Conservation (phyloP, 2,888 invertebrate species). For the Caenorhabditis auriculariae region DNA sequence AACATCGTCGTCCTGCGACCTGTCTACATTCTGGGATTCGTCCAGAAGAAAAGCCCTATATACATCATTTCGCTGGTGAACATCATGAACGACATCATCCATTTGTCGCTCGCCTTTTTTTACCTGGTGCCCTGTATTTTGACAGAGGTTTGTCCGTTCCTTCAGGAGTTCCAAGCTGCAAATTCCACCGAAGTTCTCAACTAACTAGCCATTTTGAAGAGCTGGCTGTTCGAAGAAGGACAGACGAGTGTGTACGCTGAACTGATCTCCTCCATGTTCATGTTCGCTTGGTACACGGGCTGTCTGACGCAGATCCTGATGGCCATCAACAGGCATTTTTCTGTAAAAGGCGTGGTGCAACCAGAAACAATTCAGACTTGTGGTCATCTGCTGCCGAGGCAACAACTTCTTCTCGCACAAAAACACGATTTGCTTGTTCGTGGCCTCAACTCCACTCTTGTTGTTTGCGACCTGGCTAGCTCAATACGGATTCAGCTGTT, state of each 20-base stretch:
- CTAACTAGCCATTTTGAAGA: constrained; percentile 6
- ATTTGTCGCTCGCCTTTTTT: constrained; percentile 19
- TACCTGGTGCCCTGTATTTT: constrained; percentile 28
- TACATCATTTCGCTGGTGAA: constrained; percentile 35
- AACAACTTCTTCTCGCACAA: constrained; percentile 16
- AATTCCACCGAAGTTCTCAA: too few relatives aligned
- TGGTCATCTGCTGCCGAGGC: constrained; percentile 27
- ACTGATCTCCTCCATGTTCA: constrained; percentile 29
- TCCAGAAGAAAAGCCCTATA: constrained; percentile 9
- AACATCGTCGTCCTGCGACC: constrained; percentile 5
- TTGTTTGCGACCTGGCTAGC: constrained; percentile 23
- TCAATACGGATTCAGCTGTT: constrained; percentile 35
- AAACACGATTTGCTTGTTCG: constrained; percentile 12
- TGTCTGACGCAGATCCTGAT: constrained; percentile 37
- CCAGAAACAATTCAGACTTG: constrained; percentile 9
- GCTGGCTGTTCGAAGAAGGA: constrained; percentile 18
- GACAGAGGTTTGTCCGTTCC: constrained; percentile 6
- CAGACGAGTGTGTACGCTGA: constrained; percentile 2
- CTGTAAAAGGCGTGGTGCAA: background rate
- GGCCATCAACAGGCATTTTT: constrained; percentile 22
- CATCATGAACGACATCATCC: constrained; percentile 26
- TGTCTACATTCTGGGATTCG: constrained; percentile 6
- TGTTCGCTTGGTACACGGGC: constrained; percentile 40
- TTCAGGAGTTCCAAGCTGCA: background rate
- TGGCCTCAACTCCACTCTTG: constrained; percentile 17